phyloP scores from a whole-genome alignment of 2,888 invertebrate species.

The Anoplius nigerrimus region DNA sequence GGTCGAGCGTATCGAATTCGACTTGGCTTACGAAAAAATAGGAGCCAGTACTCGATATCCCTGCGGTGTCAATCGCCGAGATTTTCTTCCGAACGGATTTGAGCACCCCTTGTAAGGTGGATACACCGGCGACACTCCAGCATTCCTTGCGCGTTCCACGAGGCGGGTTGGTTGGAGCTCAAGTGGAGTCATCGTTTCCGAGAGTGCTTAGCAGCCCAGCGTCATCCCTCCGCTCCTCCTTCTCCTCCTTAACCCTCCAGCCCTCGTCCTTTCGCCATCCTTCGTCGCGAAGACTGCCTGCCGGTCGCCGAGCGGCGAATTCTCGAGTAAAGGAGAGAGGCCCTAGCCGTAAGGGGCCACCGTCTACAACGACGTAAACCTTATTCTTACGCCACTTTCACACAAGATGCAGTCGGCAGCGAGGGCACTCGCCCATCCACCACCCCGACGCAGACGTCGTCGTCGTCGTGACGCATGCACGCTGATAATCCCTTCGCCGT shows the following conservation, averaged over 20 bases:
- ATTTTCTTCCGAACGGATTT: slow-evolving; percentile 45
- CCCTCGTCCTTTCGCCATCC: slow-evolving; percentile 46
- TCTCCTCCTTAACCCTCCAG: slow-evolving; percentile 52
- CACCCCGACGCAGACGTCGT: too few relatives aligned
- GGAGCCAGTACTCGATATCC: neutral
- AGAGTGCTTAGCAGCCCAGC: slow-evolving; percentile 67
- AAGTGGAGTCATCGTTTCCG: slow-evolving; percentile 70
- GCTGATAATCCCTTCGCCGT: slow-evolving; percentile 56
- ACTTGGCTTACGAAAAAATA: neutral
- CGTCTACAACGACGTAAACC: slow-evolving; percentile 65
- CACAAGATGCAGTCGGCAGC: slow-evolving; percentile 68
- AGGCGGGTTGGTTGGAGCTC: slow-evolving; percentile 62
- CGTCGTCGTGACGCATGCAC: slow-evolving; percentile 33
- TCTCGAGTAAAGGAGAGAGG: slow-evolving; percentile 55
- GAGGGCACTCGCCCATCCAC: slow-evolving; percentile 51
- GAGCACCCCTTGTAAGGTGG: slow-evolving; percentile 65
- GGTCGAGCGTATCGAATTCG: neutral
- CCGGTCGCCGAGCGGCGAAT: slow-evolving; percentile 38
- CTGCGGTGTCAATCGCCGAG: neutral
- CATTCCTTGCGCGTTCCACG: slow-evolving; percentile 64
- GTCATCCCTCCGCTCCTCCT: slow-evolving; percentile 53
- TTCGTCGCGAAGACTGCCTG: slow-evolving; percentile 45
- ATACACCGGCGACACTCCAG: slow-evolving; percentile 65
- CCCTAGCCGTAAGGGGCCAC: slow-evolving; percentile 53
- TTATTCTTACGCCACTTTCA: slow-evolving; percentile 75